Percentiles rank a stretch among this genome's conserved stretches.
Conservation (phyloP, 1,140 invertebrate species). For the Meloidogyne hapla region DNA sequence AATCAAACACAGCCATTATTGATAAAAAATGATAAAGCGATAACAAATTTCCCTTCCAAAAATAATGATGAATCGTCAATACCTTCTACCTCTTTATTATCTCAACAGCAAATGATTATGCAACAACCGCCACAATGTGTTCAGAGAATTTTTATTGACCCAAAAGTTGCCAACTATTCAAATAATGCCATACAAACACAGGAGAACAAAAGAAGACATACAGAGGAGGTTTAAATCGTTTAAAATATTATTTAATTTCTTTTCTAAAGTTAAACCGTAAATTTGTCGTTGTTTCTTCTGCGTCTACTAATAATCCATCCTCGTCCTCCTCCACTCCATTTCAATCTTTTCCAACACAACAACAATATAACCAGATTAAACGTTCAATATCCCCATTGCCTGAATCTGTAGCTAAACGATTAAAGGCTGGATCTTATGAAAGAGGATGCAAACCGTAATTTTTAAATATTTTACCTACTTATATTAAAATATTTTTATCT, state of each 20-base stretch:
- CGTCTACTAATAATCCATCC: background rate
- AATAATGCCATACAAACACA: constrained; percentile 15
- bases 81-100: background rate
- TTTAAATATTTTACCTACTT: constrained; percentile 3
- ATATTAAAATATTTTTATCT: background rate
- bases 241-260: background rate
- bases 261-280: background rate
- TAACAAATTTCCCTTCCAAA: background rate
- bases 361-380: constrained; percentile 3
- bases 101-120: background rate
- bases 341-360: background rate
- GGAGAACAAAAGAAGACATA: background rate
- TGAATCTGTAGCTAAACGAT: constrained; percentile 41
- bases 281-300: constrained; percentile 4
- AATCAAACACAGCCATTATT: constrained; percentile 8
- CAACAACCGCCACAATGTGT: constrained; percentile 1
- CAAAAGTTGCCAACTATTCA: background rate
- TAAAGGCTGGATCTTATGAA: constrained; percentile 46
- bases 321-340: background rate
- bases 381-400: constrained; percentile 57
- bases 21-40: background rate
- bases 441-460: constrained; percentile 31
- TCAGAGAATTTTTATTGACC: constrained; percentile 25
- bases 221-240: background rate
- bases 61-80: background rate